Percentiles rank a stretch among this genome's conserved stretches.
These are phyloP conservation scores for Drosophila orosa DNA, from an alignment of 1,140 invertebrate genomes.

Conservation along the genomic window DNA sequence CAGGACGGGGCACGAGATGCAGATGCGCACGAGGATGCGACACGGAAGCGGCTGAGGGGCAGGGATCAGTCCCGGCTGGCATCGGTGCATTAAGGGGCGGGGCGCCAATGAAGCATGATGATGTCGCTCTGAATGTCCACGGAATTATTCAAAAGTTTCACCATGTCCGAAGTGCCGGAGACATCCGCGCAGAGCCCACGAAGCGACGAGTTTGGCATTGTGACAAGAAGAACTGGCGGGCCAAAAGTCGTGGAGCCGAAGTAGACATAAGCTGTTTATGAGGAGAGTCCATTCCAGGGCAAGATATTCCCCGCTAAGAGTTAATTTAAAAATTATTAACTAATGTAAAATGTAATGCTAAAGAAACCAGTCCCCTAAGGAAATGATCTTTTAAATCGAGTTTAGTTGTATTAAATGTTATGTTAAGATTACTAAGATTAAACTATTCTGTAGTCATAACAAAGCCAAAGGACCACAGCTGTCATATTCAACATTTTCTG, in stretches of 20 bases:
- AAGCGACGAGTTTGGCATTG: conserved; percentile 44
- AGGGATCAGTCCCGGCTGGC: conserved; percentile 21
- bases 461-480: not conserved
- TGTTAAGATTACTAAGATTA: not conserved
- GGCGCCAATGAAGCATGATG: conserved; percentile 50
- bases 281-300: not conserved
- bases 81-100: conserved; percentile 33
- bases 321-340: not conserved
- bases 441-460: not conserved
- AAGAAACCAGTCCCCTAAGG: not conserved
- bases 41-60: not conserved
- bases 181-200: not conserved
- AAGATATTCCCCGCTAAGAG: not conserved
- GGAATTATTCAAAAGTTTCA: conserved; percentile 58
- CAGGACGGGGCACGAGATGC: conserved; percentile 27
- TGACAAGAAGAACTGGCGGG: conserved; percentile 41
- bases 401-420: not conserved
- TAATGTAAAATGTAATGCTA: not conserved
- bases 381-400: not conserved
- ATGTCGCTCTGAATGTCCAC: conserved; percentile 37
- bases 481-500: conserved; percentile 6
- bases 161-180: conserved; percentile 1
- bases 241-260: not conserved
- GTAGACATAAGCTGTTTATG: conserved; percentile 23
- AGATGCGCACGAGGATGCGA: conserved; percentile 24